Evolutionary conservation across 2,888 invertebrate genomes (phyloP).

Genomic region (Lymantria dispar): DNA sequence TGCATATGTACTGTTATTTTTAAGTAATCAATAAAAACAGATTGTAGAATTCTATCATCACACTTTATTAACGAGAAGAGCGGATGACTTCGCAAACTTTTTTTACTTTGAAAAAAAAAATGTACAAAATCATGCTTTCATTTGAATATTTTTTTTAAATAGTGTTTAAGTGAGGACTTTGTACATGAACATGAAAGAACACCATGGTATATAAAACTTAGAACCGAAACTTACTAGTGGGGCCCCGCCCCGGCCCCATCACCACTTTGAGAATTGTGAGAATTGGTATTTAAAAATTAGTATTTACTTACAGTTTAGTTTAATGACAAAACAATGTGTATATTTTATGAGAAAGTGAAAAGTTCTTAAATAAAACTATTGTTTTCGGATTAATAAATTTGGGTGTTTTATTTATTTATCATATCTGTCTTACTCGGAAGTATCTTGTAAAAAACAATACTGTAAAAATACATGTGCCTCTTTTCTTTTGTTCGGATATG

Average conservation of each 20-base stretch:
- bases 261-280: slow-evolving; percentile 66
- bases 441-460: neutral
- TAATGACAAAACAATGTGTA: slow-evolving; percentile 83
- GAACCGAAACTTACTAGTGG: slow-evolving; percentile 54
- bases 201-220: slow-evolving; percentile 45
- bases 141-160: slow-evolving; percentile 75
- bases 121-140: slow-evolving; percentile 81
- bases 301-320: slow-evolving; percentile 83
- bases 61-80: slow-evolving; percentile 68
- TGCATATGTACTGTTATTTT: slow-evolving; percentile 67
- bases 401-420: slow-evolving; percentile 68
- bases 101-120: slow-evolving; percentile 64
- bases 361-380: slow-evolving; percentile 83
- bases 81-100: slow-evolving; percentile 60
- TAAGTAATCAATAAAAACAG: slow-evolving; percentile 67
- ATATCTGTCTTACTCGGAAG: neutral
- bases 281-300: slow-evolving; percentile 82
- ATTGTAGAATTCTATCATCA: slow-evolving; percentile 80
- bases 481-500: neutral
- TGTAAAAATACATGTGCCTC: too few species aligned
- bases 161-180: slow-evolving; percentile 75
- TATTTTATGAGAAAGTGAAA: slow-evolving; percentile 82
- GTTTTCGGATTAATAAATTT: slow-evolving; percentile 80
- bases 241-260: slow-evolving; percentile 43
- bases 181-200: slow-evolving; percentile 73